Evolutionary conservation across 2,113 vertebrate species (phyloP).

Genomic region (Ginglymostoma cirratum): DNA sequence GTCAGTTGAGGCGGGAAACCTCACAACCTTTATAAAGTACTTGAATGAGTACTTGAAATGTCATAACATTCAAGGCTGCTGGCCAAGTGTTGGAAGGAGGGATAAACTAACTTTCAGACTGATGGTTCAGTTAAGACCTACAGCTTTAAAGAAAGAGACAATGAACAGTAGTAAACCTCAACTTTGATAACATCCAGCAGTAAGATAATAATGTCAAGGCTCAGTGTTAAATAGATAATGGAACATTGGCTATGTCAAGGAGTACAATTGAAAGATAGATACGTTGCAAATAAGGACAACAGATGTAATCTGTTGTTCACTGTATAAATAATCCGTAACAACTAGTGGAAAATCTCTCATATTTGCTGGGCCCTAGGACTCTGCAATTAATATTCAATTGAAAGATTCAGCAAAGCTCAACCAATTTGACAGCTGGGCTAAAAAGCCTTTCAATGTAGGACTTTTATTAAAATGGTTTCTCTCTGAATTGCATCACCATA

Average conservation of each 20-base stretch:
- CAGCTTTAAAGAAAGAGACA: neutral
- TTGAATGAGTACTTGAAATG: too few relatives aligned
- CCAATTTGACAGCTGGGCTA: neutral
- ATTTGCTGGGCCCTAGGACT: neutral
- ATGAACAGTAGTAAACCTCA: neutral
- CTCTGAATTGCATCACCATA: neutral
- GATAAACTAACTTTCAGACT: neutral
- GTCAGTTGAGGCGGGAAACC: too few relatives aligned
- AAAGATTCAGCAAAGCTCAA: neutral
- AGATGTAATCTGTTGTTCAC: neutral
- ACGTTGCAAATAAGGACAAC: neutral
- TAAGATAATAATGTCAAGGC: neutral
- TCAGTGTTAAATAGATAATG: neutral
- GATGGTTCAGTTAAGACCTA: neutral
- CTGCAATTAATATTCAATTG: neutral
- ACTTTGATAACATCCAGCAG: neutral
- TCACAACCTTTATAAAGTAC: too few relatives aligned
- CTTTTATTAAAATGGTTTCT: neutral
- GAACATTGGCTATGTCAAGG: neutral
- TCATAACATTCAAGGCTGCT: too few relatives aligned
- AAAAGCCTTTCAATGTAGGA: neutral
- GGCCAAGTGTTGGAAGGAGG: neutral
- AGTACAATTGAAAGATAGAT: neutral
- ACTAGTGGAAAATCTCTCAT: neutral
- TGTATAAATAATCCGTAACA: neutral